Evolutionary conservation across 2,888 invertebrate genomes (phyloP), one percentile per base, ranked within the genome.

Genomic region (Eupeodes luniger): DNA sequence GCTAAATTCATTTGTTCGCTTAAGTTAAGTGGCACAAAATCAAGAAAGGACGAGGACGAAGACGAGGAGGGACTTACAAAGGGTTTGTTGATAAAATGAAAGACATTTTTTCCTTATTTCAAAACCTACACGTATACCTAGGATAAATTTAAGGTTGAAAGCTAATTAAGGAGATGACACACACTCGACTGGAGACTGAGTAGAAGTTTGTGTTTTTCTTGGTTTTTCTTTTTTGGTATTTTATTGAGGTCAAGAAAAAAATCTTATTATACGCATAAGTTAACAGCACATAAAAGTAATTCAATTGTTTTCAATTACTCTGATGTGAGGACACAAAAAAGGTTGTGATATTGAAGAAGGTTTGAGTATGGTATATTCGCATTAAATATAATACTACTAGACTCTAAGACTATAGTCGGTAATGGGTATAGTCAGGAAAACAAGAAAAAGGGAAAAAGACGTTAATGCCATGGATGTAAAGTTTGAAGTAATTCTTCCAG

Each of bases 201-300:
- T 12, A 59, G 51, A 47, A 75, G 47, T 69, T 70, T 75, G 55
- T 16, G 62, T 78, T 70, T 19, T 66, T 16, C 51, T 76, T 66
- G 40, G 27, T 27, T 27, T 27, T 27, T 27, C 27, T 27, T 27
- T 27, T 27, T 74, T 27, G 55, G 40, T 40, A 40, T 61, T 78
- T 82, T 81, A 82, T 82, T 82, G 64, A 66, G 86, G 83, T 70
- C 76, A 72, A 76, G 66, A 51, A 57, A 83, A 75, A 82, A 83
- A 53, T 82, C 64, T 75, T 55, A 82, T 79, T 75, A 76, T 7
- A 66, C 75, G 51, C 64, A 64, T 70, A 75, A 76, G 11, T 76
- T 81, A 27, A 36, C 51, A 51, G 27, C 12, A 7, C 27, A 40
- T 5, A 40, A 74, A 27, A 67, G 72, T 55, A 72, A 59, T 77